These are phyloP conservation scores for Macrochelys suwanniensis DNA, from an alignment of 2,797 vertebrate genomes.

Conservation along the genomic window DNA sequence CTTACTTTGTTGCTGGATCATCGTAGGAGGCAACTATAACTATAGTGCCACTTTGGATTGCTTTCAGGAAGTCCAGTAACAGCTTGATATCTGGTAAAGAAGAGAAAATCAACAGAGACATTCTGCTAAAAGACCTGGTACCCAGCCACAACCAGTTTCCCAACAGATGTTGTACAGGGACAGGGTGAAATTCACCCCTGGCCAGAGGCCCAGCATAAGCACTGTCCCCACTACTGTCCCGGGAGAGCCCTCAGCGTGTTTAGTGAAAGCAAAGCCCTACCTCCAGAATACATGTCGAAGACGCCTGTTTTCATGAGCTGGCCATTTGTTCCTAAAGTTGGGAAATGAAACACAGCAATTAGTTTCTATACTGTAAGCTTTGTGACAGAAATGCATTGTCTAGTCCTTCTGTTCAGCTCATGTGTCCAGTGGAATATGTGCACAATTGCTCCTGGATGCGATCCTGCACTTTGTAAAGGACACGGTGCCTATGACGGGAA, in stretches of 20 bases:
- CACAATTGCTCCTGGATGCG: neutral
- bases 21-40: constrained; percentile 88
- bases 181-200: neutral
- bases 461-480: neutral
- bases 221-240: fast-evolving
- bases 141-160: neutral
- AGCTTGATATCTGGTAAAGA: constrained; percentile 67
- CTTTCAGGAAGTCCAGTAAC: constrained; percentile 82
- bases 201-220: neutral
- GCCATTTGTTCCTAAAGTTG: constrained; percentile 78
- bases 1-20: constrained; percentile 88
- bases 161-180: neutral
- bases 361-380: neutral
- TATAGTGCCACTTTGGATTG: constrained; percentile 79
- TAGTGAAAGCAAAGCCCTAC: constrained; percentile 76
- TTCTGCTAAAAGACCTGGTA: neutral
- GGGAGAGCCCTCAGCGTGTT: neutral
- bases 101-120: neutral
- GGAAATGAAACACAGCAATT: constrained; percentile 13
- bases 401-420: neutral
- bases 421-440: too few species aligned
- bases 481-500: neutral
- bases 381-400: neutral
- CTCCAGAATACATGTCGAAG: constrained; percentile 85
- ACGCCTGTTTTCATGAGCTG: constrained; percentile 58